phyloP scores from a whole-genome alignment of 2,113 vertebrate genomes.

The Hystrix cristata region DNA sequence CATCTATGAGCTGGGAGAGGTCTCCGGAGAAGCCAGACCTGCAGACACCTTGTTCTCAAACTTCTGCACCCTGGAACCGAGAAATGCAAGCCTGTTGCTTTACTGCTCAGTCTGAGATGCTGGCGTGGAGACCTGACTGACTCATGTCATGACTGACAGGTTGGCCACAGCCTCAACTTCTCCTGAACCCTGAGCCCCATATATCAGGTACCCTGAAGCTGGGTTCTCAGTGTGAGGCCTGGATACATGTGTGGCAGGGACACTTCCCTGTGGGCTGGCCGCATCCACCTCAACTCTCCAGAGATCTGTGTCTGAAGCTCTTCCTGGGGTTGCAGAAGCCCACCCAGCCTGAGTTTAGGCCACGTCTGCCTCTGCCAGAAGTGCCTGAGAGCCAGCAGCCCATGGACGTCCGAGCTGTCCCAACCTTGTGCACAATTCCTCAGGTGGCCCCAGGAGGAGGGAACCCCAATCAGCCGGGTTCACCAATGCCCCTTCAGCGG shows the following conservation, averaged over 20 bases:
- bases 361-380: not conserved
- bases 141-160: not conserved
- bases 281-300: not conserved
- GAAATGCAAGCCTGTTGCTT: not conserved
- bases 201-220: not conserved
- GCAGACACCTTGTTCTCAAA: not conserved
- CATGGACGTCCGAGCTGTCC: not conserved
- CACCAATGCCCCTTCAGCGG: not conserved
- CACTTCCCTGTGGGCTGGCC: not conserved
- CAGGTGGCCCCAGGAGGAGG: not conserved
- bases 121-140: not conserved
- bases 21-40: not conserved
- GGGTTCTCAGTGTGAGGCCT: not conserved
- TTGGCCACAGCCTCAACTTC: not conserved
- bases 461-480: fast-evolving
- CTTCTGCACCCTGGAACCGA: not conserved
- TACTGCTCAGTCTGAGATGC: not conserved
- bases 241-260: not conserved
- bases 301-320: not conserved
- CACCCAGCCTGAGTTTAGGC: not conserved
- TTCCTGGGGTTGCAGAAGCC: not conserved
- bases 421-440: not conserved
- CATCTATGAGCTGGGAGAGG: not conserved
- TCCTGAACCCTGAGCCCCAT: not conserved
- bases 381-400: not conserved